Evolutionary conservation across 1,140 invertebrate species (phyloP).

Genomic region (Cydia amplana): DNA sequence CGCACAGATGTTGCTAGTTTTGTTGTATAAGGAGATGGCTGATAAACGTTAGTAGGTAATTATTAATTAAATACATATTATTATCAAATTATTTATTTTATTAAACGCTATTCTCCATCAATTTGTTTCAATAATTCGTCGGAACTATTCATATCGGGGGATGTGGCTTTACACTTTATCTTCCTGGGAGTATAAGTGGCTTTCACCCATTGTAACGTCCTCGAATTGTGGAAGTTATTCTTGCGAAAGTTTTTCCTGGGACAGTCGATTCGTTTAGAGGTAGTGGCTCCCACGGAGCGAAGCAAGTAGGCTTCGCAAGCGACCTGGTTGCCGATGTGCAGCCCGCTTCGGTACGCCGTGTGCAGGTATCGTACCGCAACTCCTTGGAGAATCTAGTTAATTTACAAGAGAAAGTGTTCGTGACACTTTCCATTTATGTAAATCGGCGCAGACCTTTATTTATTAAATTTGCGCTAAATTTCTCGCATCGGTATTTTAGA

Average conservation of each 20-base stretch:
- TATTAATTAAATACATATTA: conserved; percentile 32
- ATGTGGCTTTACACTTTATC: conserved; percentile 44
- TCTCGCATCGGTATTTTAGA: no score
- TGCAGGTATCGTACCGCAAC: conserved; percentile 66
- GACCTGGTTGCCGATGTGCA: conserved; percentile 62
- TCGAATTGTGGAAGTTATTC: conserved; percentile 50
- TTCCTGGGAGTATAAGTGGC: conserved; percentile 45
- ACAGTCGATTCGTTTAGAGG: conserved; percentile 36
- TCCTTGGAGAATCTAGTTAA: conserved; percentile 60
- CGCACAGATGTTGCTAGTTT: neutral
- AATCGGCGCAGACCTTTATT: neutral
- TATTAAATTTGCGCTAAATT: neutral
- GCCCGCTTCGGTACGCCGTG: conserved; percentile 66
- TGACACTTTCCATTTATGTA: neutral
- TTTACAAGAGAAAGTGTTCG: conserved; percentile 27
- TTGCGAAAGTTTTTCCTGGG: conserved; percentile 53
- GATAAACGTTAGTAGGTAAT: neutral
- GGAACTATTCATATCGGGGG: conserved; percentile 60
- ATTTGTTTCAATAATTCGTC: conserved; percentile 69
- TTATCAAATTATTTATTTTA: conserved; percentile 30
- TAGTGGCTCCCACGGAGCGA: conserved; percentile 56
- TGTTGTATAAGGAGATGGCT: neutral
- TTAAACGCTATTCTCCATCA: conserved; percentile 50
- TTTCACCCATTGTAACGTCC: conserved; percentile 66
- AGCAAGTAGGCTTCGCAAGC: conserved; percentile 63